Evolutionary conservation across 2,888 invertebrate genomes (phyloP).

Genomic region (Melinaea menophilus): DNA sequence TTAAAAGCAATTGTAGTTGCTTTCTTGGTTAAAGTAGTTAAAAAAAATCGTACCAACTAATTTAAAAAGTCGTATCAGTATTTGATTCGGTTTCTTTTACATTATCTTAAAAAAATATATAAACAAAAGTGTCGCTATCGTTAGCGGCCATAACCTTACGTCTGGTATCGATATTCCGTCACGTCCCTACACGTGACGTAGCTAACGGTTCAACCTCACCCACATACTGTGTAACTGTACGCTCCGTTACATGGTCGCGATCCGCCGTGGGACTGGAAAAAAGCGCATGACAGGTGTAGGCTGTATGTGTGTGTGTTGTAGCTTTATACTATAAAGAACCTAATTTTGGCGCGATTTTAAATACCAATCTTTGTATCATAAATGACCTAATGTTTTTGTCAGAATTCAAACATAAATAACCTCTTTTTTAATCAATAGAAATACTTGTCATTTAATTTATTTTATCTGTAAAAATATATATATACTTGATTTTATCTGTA

Average conservation of each 20-base stretch:
- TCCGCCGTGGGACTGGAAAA: slow-evolving; percentile 56
- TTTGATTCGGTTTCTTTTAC: background rate
- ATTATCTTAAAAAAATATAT: slow-evolving; percentile 2
- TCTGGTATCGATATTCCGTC: slow-evolving; percentile 10
- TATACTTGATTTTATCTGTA: no score
- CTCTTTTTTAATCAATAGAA: no score
- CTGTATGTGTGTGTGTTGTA: slow-evolving; percentile 35
- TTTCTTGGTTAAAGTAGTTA: no score
- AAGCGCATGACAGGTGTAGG: slow-evolving; percentile 34
- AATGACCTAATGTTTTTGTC: no score
- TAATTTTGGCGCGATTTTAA: slow-evolving; percentile 17
- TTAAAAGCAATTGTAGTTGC: no score
- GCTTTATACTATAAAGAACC: slow-evolving; percentile 16
- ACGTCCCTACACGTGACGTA: slow-evolving; percentile 54
- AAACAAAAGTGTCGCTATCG: slow-evolving; percentile 4
- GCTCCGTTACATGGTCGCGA: slow-evolving; percentile 70
- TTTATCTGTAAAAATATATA: no score
- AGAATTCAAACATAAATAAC: no score
- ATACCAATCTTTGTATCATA: no score
- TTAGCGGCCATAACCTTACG: background rate
- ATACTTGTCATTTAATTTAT: no score
- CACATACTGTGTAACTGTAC: slow-evolving; percentile 74
- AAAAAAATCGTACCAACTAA: no score
- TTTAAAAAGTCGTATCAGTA: no score
- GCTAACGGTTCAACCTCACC: slow-evolving; percentile 74